Evolutionary conservation across 2,888 invertebrate genomes (phyloP).

Genomic region (Volucella bombylans): DNA sequence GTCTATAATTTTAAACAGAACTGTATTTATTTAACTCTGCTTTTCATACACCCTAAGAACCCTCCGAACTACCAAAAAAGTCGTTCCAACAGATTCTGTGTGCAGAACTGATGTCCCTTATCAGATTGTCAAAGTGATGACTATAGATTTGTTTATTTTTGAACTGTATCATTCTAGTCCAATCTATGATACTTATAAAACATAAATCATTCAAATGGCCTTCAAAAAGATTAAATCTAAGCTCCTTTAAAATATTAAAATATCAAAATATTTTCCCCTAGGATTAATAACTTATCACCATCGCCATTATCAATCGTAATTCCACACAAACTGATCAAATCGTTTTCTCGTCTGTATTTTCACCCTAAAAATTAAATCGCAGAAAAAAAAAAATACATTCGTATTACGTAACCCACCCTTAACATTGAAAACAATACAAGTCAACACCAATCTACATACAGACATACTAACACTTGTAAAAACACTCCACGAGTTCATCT

Average conservation of each 20-base stretch:
- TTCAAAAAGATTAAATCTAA: slow-evolving; percentile 8
- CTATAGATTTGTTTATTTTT: too few species aligned
- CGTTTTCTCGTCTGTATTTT: slow-evolving; percentile 10
- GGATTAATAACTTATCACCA: neutral
- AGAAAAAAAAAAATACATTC: neutral
- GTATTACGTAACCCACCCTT: slow-evolving; percentile 31
- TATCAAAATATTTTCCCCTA: neutral
- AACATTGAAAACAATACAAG: slow-evolving; percentile 11
- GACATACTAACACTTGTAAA: neutral
- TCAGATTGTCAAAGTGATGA: too few species aligned
- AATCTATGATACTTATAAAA: neutral
- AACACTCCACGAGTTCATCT: neutral
- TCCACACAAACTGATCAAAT: slow-evolving; percentile 10
- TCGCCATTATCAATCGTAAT: neutral
- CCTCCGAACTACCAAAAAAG: too few species aligned
- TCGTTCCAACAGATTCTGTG: too few species aligned
- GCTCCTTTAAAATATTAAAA: neutral
- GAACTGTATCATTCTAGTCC: too few species aligned
- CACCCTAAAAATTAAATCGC: too few species aligned
- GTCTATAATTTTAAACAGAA: too few species aligned
- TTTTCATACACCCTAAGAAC: too few species aligned
- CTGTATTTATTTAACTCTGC: too few species aligned
- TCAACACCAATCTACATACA: neutral
- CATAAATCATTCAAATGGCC: neutral
- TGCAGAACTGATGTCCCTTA: too few species aligned